Evolutionary conservation across 2,888 invertebrate species (phyloP), one percentile per base, ranked within the genome.

Genomic region (Drosophila histrio): DNA sequence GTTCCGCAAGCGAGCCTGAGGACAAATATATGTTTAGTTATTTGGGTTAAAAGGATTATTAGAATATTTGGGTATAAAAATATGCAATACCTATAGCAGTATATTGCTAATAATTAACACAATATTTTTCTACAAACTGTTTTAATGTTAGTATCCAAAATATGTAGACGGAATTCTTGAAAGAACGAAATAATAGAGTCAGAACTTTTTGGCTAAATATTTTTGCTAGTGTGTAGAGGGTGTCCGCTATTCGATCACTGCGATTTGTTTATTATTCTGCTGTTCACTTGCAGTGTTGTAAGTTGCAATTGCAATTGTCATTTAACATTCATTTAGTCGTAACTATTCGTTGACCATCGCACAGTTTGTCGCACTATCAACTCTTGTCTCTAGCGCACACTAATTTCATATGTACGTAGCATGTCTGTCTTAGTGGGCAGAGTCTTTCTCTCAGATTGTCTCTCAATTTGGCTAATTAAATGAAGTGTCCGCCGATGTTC

Each of bases 391-490:
- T 21, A n/a, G 11, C 2, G 2, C 22, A 24, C n/a, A 7, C 34
- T 34, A 9, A 17, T 13, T 34, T 24, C n/a, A 19, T 28, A 26
- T 0, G 1, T n/a, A 1, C 4, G 3, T 2, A 22, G 13, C 22
- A 15, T 19, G 5, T 13, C 19, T 36, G 6, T 3, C 2, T 3
- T 6, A 15, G 13, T 22, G 39, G 50, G 24, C 13, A n/a, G 7
- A 6, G 22, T 34, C 50, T 52, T 19, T 26, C 13, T 26, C 13
- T 39, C 21, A 21, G 39, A 64, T 58, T 58, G 50, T 65, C 54
- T 66, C 61, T 66, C 43, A 61, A 77, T 72, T 77, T 62, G 72
- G 66, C 36, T 77, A 72, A 74, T 74, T 74, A 72, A 62, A 66
- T 66, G 50, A 77, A 66, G 77, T 56, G 46, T 30, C 54, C 22